A percentile compares a stretch with the other conserved stretches of the same genome.
These are phyloP conservation scores for Cladorhizidae sp. DNA, from an alignment of 37 sponge, comb jelly and placozoan genomes.

Conservation along the genomic window DNA sequence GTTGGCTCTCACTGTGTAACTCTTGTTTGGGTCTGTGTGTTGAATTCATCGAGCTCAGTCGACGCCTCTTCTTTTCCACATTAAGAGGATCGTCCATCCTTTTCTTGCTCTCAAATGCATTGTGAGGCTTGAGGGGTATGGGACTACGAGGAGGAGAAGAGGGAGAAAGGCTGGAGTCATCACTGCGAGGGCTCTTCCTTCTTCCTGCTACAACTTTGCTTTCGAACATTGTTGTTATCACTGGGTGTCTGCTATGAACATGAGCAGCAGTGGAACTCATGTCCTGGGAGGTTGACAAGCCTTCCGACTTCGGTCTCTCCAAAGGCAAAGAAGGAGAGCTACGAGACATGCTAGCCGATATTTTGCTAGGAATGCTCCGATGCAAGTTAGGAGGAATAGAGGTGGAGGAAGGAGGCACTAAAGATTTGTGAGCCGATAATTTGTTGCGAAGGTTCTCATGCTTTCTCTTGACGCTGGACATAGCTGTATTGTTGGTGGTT, in stretches of 20 bases:
- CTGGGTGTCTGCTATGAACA: not conserved
- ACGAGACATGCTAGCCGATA: too few relatives aligned
- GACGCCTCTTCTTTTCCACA: conserved; percentile 38
- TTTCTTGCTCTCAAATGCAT: conserved; percentile 11
- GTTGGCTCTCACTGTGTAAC: not conserved
- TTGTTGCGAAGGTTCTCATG: not conserved
- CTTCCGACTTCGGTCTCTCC: not conserved
- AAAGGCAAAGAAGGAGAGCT: not conserved
- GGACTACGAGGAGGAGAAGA: not conserved
- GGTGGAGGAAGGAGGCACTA: too few relatives aligned
- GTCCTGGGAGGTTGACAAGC: not conserved
- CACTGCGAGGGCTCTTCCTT: too few relatives aligned
- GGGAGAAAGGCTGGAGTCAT: not conserved
- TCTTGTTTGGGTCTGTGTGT: not conserved
- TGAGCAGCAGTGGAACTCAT: conserved; percentile 12
- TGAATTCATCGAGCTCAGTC: conserved; percentile 45
- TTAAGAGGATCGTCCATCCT: conserved; percentile 21
- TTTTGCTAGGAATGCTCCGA: not conserved
- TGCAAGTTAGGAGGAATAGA: not conserved
- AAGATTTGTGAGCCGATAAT: not conserved
- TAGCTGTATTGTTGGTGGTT: not conserved
- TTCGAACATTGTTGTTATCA: not conserved
- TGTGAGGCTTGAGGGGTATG: not conserved
- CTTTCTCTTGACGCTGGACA: not conserved
- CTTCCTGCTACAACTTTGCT: not conserved